A percentile compares a stretch with the other conserved stretches of the same genome.
phyloP scores from a whole-genome alignment of 1,140 invertebrate genomes.

The Conus betulinus region DNA sequence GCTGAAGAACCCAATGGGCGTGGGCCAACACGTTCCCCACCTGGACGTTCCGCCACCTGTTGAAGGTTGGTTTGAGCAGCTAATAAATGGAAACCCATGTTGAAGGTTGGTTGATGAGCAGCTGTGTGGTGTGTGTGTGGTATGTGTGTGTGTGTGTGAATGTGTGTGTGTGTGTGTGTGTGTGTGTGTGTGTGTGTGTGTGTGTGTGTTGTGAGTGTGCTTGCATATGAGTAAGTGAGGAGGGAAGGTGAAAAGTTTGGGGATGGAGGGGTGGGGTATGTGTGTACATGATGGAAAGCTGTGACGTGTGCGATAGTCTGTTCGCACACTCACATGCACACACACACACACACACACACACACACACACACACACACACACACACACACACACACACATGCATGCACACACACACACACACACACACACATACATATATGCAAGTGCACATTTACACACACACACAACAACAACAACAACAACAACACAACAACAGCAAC shows the following conservation, averaged over 20 bases:
- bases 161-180: too few species aligned
- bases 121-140: not conserved
- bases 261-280: not conserved
- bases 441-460: not conserved
- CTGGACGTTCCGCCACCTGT: too few species aligned
- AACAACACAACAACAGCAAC: not conserved
- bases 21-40: slow-evolving; percentile 73
- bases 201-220: too few species aligned
- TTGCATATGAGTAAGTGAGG: too few species aligned
- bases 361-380: not conserved
- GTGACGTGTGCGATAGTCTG: not conserved
- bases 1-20: slow-evolving; percentile 64
- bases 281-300: not conserved
- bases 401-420: too few species aligned
- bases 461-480: not conserved
- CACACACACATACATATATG: too few species aligned
- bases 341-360: not conserved
- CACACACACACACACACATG: not conserved
- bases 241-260: too few species aligned
- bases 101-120: slow-evolving; percentile 61
- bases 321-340: not conserved
- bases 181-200: too few species aligned
- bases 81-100: slow-evolving; percentile 75
- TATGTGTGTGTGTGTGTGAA: not conserved
- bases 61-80: too few species aligned